Conservation (phyloP, 2,888 invertebrate species). For the Andrena camellia region DNA sequence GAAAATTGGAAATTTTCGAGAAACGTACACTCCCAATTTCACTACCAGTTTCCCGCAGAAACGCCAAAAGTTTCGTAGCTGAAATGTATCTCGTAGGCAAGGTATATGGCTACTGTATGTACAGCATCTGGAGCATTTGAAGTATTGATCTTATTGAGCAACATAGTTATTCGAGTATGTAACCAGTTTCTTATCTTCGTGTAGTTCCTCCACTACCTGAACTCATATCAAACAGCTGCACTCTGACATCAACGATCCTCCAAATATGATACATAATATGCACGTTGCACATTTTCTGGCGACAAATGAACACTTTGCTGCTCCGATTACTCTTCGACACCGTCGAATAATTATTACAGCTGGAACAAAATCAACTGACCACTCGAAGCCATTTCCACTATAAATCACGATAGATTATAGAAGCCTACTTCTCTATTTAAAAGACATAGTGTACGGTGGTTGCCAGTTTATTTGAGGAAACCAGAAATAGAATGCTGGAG, state of each 20-base stretch:
- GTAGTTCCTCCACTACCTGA: not conserved
- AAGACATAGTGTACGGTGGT: too few species aligned
- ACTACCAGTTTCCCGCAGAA: not conserved
- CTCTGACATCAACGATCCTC: not conserved
- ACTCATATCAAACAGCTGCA: not conserved
- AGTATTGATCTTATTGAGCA: constrained; percentile 3
- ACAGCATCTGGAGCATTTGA: not conserved
- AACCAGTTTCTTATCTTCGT: not conserved
- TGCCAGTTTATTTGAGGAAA: too few species aligned
- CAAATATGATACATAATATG: not conserved
- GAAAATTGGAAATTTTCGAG: constrained; percentile 1
- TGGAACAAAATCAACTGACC: not conserved
- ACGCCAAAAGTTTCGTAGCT: constrained; percentile 9
- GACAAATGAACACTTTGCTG: constrained; percentile 10
- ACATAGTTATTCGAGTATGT: not conserved
- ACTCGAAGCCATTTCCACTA: not conserved
- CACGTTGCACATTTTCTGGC: not conserved
- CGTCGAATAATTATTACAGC: not conserved
- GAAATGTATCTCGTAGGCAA: constrained; percentile 3
- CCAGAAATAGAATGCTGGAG: too few species aligned
- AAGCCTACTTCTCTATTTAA: too few species aligned
- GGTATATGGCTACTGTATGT: not conserved
- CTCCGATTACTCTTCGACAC: not conserved
- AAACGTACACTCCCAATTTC: not conserved
- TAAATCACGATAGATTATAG: not conserved